phyloP scores from a whole-genome alignment of 2,888 invertebrate genomes.

The Diadegma fenestrale region DNA sequence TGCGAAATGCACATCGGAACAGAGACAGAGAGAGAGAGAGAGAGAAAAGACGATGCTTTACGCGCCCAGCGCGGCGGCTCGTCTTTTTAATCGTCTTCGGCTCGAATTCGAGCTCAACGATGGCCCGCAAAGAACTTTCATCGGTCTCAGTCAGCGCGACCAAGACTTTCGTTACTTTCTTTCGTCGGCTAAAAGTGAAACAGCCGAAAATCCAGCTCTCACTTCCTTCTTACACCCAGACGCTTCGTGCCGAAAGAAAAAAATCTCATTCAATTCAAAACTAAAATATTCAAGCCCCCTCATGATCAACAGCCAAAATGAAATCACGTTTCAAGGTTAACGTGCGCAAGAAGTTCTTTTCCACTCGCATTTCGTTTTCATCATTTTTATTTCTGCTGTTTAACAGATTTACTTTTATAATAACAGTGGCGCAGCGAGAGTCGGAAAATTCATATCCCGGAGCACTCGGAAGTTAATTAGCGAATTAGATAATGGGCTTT shows the following conservation, averaged over 20 bases:
- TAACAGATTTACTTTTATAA: neutral
- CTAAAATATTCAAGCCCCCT: slow-evolving; percentile 17
- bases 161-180: slow-evolving; percentile 82
- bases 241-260: neutral
- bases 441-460: slow-evolving; percentile 6
- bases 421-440: neutral
- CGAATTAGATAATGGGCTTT: neutral
- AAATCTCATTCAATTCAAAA: neutral
- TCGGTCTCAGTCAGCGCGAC: slow-evolving; percentile 63
- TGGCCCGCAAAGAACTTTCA: slow-evolving; percentile 77
- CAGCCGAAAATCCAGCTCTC: slow-evolving; percentile 70
- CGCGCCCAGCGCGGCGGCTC: neutral
- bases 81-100: slow-evolving; percentile 41
- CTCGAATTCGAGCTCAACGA: slow-evolving; percentile 39
- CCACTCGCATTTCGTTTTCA: neutral
- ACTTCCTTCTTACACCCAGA: slow-evolving; percentile 64
- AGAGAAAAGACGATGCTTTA: slow-evolving; percentile 24
- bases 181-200: slow-evolving; percentile 79
- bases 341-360: slow-evolving; percentile 35
- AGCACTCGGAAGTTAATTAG: slow-evolving; percentile 42
- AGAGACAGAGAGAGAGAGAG: slow-evolving; percentile 20
- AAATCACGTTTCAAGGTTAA: slow-evolving; percentile 57
- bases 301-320: slow-evolving; percentile 28
- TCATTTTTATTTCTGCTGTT: neutral
- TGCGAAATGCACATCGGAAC: slow-evolving; percentile 15